Evolutionary conservation across 2,797 vertebrate species (phyloP).

Genomic region (Aselliscus stoliczkanus): DNA sequence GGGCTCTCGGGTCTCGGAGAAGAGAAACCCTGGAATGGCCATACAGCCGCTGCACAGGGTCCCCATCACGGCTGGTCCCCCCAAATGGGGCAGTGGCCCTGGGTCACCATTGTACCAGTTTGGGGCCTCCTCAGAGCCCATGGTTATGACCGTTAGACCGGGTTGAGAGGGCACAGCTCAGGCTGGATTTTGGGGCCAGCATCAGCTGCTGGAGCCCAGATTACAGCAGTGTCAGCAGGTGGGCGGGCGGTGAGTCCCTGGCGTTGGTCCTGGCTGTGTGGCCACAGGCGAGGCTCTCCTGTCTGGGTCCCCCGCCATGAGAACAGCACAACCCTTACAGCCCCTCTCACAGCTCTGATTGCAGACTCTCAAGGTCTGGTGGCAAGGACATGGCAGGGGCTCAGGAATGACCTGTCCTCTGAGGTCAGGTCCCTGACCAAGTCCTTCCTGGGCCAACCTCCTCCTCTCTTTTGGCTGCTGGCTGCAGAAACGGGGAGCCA

Average conservation of each 20-base stretch:
- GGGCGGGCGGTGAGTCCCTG: accelerated
- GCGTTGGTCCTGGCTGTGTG: background rate
- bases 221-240: background rate
- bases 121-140: background rate
- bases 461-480: no score
- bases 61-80: background rate
- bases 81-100: accelerated
- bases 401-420: background rate
- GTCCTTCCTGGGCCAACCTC: no score
- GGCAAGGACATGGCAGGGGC: no score
- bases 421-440: background rate
- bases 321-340: accelerated
- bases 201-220: background rate
- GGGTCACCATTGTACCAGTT: accelerated
- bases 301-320: background rate
- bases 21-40: background rate
- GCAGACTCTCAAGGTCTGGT: background rate
- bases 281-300: accelerated
- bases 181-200: background rate
- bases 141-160: background rate
- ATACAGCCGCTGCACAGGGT: background rate
- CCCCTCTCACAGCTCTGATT: no score
- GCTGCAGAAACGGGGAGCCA: background rate
- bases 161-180: no score
- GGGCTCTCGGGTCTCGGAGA: background rate